phyloP scores from a whole-genome alignment of 2,888 invertebrate genomes.

The Ophraella communa region DNA sequence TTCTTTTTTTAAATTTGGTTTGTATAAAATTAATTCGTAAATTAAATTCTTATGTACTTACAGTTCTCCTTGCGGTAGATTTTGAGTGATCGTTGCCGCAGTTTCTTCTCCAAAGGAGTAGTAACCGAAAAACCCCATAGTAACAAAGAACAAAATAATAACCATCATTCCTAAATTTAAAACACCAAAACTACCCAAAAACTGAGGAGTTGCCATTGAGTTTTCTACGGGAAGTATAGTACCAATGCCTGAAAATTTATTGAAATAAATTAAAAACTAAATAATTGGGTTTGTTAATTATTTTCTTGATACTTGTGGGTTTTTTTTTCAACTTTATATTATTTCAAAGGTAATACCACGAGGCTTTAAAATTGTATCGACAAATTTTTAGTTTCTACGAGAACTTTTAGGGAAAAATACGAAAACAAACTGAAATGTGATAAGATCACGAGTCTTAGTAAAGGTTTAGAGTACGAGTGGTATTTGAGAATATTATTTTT shows the following conservation, averaged over 20 bases:
- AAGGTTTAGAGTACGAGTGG: too few species aligned
- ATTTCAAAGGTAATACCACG: too few species aligned
- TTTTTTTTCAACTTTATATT: too few species aligned
- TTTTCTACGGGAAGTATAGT: slow-evolving; percentile 96
- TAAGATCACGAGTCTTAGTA: too few species aligned
- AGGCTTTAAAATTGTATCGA: too few species aligned
- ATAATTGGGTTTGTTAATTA: not conserved
- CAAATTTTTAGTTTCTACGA: too few species aligned
- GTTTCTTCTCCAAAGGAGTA: slow-evolving; percentile 79
- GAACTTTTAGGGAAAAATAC: too few species aligned
- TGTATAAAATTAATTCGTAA: too few species aligned
- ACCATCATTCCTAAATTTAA: slow-evolving; percentile 86
- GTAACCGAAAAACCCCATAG: slow-evolving; percentile 92
- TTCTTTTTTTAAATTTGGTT: too few species aligned
- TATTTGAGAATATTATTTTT: too few species aligned
- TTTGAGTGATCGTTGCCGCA: slow-evolving; percentile 81
- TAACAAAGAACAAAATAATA: slow-evolving; percentile 78
- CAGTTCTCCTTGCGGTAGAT: slow-evolving; percentile 72
- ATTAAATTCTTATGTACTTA: slow-evolving; percentile 62
- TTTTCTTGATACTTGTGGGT: too few species aligned
- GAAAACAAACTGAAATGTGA: too few species aligned
- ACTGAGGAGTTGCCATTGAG: slow-evolving; percentile 82
- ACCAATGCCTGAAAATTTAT: slow-evolving; percentile 66
- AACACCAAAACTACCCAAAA: slow-evolving; percentile 83
- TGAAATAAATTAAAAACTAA: not conserved